These are phyloP conservation scores for Ligdia adustata DNA, from an alignment of 2,888 invertebrate species.

Conservation along the genomic window DNA sequence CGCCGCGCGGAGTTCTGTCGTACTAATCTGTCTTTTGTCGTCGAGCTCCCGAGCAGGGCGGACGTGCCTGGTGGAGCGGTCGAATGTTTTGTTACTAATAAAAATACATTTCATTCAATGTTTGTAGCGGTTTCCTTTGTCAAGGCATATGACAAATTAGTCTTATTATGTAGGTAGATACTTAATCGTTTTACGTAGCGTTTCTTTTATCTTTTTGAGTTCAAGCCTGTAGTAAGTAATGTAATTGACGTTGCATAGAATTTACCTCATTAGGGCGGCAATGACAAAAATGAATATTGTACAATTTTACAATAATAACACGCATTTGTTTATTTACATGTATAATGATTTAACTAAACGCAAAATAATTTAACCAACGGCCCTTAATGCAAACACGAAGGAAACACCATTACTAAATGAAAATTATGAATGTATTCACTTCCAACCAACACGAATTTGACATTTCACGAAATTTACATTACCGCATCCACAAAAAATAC, in stretches of 20 bases:
- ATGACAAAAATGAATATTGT: too few species aligned
- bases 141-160: too few species aligned
- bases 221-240: too few species aligned
- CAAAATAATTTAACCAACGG: background rate
- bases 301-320: too few species aligned
- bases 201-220: too few species aligned
- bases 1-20: constrained; percentile 45
- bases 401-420: too few species aligned
- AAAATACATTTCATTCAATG: background rate
- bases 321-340: too few species aligned
- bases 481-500: constrained; percentile 9
- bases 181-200: too few species aligned
- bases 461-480: background rate
- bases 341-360: background rate
- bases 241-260: too few species aligned
- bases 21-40: constrained; percentile 67
- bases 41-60: constrained; percentile 41
- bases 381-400: too few species aligned
- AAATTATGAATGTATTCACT: background rate
- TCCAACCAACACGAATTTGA: background rate
- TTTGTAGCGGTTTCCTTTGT: background rate
- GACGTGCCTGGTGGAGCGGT: constrained; percentile 44
- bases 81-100: constrained; percentile 35
- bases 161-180: too few species aligned
- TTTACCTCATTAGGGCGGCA: too few species aligned